Conservation (phyloP, 35 echinoderm and acorn worm species). For the Amphiura filiformis region DNA sequence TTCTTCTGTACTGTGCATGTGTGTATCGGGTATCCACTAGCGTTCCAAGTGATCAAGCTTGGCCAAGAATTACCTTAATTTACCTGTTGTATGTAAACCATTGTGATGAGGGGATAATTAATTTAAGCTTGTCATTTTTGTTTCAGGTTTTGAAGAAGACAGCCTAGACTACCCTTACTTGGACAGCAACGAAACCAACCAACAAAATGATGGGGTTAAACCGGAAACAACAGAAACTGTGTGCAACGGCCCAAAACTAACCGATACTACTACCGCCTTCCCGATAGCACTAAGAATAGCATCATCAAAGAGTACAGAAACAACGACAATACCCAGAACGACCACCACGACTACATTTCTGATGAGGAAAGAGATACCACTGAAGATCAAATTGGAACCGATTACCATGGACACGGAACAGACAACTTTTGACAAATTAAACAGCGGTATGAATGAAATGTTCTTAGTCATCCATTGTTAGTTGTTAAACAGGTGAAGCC, state of each 20-base stretch:
- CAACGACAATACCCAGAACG: neutral
- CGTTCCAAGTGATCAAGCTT: too few relatives aligned
- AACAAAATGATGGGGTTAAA: neutral
- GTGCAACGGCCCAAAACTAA: neutral
- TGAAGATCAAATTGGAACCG: slow-evolving; percentile 49
- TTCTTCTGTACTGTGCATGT: too few relatives aligned
- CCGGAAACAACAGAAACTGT: neutral
- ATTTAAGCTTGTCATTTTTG: too few relatives aligned
- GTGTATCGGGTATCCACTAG: too few relatives aligned
- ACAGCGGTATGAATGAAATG: neutral
- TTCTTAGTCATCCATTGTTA: too few relatives aligned
- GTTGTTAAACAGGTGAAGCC: too few relatives aligned
- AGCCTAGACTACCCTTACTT: neutral
- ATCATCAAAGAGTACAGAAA: neutral
- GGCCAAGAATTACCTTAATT: too few relatives aligned
- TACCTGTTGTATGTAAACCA: too few relatives aligned
- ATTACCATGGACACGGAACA: neutral
- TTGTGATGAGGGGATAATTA: too few relatives aligned
- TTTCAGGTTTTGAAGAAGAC: neutral
- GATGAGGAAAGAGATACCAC: slow-evolving; percentile 11
- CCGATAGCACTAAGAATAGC: neutral
- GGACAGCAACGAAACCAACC: slow-evolving; percentile 18
- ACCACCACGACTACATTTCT: neutral
- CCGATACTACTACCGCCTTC: neutral
- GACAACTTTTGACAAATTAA: neutral